These are phyloP conservation scores for Anguilla rostrata DNA, from an alignment of 2,113 vertebrate species.

Conservation along the genomic window DNA sequence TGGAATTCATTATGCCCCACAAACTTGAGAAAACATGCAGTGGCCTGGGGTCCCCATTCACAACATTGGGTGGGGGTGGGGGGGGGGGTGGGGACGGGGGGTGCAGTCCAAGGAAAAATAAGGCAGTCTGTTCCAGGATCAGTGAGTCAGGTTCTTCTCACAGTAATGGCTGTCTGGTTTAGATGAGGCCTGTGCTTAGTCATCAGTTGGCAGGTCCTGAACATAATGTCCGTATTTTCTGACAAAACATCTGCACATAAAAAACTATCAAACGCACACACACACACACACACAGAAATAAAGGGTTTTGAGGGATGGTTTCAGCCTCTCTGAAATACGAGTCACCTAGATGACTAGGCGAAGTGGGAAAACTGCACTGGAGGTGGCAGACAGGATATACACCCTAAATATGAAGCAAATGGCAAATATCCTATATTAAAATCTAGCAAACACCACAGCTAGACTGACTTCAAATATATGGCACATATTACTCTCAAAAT, in stretches of 20 bases:
- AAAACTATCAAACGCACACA: neutral
- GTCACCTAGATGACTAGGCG: neutral
- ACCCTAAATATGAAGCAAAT: neutral
- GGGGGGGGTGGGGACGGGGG: neutral
- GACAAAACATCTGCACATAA: constrained; percentile 3
- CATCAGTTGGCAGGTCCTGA: neutral
- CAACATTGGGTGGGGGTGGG: too few relatives aligned
- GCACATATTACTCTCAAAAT: neutral
- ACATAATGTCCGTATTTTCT: neutral
- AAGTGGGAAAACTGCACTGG: neutral
- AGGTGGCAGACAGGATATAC: too few relatives aligned
- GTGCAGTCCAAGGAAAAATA: neutral
- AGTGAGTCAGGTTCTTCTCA: neutral
- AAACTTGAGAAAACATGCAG: neutral
- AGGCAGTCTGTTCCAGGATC: neutral
- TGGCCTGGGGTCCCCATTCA: neutral
- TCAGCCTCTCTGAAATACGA: neutral
- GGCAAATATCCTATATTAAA: neutral
- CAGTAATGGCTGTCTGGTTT: neutral
- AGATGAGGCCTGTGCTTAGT: neutral
- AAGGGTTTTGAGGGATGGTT: neutral
- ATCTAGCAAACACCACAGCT: neutral
- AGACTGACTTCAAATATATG: neutral
- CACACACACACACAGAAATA: neutral
- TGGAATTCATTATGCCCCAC: neutral